Conservation (phyloP, 35 echinoderm and acorn worm genomes). For the Anneissia japonica region DNA sequence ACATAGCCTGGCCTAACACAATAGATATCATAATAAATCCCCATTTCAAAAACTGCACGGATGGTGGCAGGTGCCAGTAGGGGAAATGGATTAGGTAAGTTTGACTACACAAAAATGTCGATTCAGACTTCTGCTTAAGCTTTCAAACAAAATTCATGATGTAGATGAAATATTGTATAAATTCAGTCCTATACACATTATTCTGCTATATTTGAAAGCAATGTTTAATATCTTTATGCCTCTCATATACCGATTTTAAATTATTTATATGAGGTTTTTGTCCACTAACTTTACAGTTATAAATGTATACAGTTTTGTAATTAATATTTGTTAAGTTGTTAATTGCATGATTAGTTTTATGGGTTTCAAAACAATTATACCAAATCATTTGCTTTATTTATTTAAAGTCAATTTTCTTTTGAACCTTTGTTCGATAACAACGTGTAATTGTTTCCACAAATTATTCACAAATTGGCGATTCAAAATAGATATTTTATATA, state of each 20-base stretch:
- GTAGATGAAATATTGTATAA: too few species aligned
- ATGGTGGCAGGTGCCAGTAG: too few species aligned
- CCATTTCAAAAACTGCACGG: too few species aligned
- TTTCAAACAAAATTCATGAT: too few species aligned
- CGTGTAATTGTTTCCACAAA: not conserved
- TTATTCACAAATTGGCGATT: not conserved
- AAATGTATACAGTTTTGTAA: not conserved
- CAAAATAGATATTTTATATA: not conserved
- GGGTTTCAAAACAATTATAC: not conserved
- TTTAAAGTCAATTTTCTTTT: not conserved
- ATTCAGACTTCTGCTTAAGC: too few species aligned
- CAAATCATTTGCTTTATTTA: not conserved
- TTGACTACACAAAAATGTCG: too few species aligned
- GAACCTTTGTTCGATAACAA: not conserved
- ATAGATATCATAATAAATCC: too few species aligned
- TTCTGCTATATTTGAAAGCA: too few species aligned
- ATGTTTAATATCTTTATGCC: not conserved
- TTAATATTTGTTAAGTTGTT: not conserved
- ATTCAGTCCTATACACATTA: too few species aligned
- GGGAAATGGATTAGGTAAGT: too few species aligned
- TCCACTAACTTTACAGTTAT: not conserved
- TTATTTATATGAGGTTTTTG: not conserved
- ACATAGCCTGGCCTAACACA: too few species aligned
- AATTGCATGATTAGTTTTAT: not conserved
- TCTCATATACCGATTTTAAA: not conserved